Percentiles rank a stretch among this genome's conserved stretches.
Conservation (phyloP, 2,797 vertebrate species). For the Tokudaia tokunoshimensis region DNA sequence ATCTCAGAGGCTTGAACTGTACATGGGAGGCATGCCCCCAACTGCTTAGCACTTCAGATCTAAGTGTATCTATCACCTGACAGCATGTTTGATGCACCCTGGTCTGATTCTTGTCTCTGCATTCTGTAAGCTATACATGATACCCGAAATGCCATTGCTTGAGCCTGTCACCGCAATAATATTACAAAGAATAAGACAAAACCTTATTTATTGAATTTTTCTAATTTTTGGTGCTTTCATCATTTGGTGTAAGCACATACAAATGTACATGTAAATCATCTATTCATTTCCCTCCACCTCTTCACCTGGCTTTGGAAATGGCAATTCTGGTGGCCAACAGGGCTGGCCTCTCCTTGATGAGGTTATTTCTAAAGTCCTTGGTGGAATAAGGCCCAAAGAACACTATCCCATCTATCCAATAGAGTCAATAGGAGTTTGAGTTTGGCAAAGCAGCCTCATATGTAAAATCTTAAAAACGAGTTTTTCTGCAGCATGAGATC, state of each 20-base stretch:
- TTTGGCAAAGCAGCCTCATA: slow-evolving; percentile 83
- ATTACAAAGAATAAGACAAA: background rate
- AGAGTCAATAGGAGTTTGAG: slow-evolving; percentile 81
- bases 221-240: background rate
- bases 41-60: background rate
- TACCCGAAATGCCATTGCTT: background rate
- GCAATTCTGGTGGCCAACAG: background rate
- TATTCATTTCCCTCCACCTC: background rate
- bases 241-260: background rate
- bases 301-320: background rate
- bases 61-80: background rate
- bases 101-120: background rate
- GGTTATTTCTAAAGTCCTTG: slow-evolving; percentile 75
- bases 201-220: background rate
- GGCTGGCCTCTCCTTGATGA: too few species aligned
- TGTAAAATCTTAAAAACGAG: slow-evolving; percentile 85
- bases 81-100: background rate
- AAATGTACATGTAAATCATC: too few species aligned
- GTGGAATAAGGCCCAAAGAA: slow-evolving; percentile 77
- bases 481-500: slow-evolving; percentile 87
- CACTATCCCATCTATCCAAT: slow-evolving; percentile 83
- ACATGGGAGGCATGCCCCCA: background rate
- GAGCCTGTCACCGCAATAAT: background rate
- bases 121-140: background rate
- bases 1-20: background rate